phyloP scores from a whole-genome alignment of 2,797 vertebrate genomes.

The Chaenodraco wilsoni region DNA sequence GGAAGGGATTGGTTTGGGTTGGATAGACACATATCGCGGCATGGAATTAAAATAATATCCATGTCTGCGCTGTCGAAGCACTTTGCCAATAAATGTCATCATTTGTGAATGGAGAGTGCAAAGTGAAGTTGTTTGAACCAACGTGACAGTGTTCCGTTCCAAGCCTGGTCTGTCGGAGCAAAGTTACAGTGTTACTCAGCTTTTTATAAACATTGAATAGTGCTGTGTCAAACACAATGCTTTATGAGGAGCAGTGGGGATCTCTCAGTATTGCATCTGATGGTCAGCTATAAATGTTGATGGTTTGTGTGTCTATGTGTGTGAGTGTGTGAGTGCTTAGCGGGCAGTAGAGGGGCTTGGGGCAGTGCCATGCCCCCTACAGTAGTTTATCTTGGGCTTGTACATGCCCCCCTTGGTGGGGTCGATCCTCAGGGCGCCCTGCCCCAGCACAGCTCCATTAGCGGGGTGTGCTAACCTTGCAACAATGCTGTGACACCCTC shows the following conservation, averaged over 20 bases:
- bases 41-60: constrained; percentile 35
- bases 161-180: constrained; percentile 28
- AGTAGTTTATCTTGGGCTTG: constrained; percentile 91
- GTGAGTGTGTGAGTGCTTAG: constrained; percentile 72
- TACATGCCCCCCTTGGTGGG: constrained; percentile 82
- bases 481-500: constrained; percentile 90
- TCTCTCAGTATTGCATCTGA: constrained; percentile 64
- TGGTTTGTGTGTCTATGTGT: constrained; percentile 37
- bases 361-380: constrained; percentile 85
- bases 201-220: constrained; percentile 66
- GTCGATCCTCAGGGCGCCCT: constrained; percentile 81
- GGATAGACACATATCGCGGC: constrained; percentile 19
- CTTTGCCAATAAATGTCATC: constrained; percentile 16
- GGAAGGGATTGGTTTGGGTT: constrained; percentile 33
- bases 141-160: constrained; percentile 14
- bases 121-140: constrained; percentile 22
- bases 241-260: constrained; percentile 63
- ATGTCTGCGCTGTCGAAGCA: constrained; percentile 18
- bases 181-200: constrained; percentile 64
- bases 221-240: constrained; percentile 71
- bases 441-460: constrained; percentile 87
- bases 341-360: constrained; percentile 81
- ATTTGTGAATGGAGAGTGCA: constrained; percentile 17
- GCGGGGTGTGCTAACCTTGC: constrained; percentile 92
- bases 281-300: constrained; percentile 80